Percentiles rank a stretch among this genome's conserved stretches.
Conservation (phyloP, 2,888 invertebrate genomes). For the Mesoligia furuncula region DNA sequence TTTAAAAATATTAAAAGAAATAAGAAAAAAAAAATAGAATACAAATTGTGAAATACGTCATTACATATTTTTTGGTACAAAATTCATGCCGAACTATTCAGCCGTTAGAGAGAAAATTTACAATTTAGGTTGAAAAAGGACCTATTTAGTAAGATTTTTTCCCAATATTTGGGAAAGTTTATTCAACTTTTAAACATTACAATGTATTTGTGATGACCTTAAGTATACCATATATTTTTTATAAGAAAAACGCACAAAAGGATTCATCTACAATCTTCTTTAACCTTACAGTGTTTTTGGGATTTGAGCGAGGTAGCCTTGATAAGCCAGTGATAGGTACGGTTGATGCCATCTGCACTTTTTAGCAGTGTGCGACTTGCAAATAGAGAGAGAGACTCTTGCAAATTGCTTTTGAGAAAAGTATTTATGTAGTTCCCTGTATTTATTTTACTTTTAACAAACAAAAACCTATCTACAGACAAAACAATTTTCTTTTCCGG, state of each 20-base stretch:
- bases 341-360: not conserved
- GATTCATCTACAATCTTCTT: too few species aligned
- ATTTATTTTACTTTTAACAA: not conserved
- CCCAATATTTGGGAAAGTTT: not conserved
- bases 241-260: not conserved
- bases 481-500: too few species aligned
- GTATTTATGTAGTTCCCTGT: not conserved
- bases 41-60: too few species aligned
- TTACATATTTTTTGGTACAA: too few species aligned
- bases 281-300: too few species aligned
- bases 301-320: not conserved
- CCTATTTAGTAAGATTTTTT: not conserved
- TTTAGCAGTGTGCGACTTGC: not conserved
- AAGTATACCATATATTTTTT: too few species aligned
- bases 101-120: not conserved
- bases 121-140: not conserved
- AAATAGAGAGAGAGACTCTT: not conserved
- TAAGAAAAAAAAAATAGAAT: too few species aligned
- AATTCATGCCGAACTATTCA: too few species aligned
- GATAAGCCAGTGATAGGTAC: not conserved
- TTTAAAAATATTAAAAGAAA: too few species aligned
- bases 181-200: not conserved
- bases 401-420: not conserved
- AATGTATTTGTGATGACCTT: not conserved
- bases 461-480: not conserved